These are phyloP conservation scores for Laticauda colubrina DNA, from an alignment of 2,113 vertebrate species.

Conservation along the genomic window DNA sequence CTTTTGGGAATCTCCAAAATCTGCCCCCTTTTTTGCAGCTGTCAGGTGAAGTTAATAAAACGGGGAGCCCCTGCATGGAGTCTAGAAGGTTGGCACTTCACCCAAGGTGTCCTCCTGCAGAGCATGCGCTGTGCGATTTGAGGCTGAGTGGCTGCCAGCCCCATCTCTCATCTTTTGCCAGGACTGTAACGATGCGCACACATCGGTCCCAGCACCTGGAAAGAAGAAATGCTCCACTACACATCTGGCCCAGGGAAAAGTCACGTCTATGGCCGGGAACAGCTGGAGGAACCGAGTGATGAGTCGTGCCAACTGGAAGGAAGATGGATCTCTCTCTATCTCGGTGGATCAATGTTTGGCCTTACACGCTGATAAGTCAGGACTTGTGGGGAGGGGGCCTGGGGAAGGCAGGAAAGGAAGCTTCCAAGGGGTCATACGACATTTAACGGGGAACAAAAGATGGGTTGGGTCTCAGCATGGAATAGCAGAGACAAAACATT, in stretches of 20 bases:
- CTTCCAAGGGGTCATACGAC: not conserved
- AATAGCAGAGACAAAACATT: not conserved
- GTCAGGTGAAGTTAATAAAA: not conserved
- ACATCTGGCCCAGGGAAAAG: conserved; percentile 11
- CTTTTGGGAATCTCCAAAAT: not conserved
- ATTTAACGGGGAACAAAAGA: not conserved
- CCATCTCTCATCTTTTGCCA: conserved; percentile 4
- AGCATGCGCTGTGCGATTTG: not conserved
- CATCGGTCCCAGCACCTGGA: conserved; percentile 13
- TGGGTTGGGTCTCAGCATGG: not conserved
- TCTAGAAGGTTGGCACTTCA: too few species aligned
- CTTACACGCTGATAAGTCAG: not conserved
- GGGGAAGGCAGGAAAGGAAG: not conserved
- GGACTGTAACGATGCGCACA: not conserved
- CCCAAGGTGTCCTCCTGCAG: not conserved
- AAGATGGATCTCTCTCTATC: conserved; percentile 1
- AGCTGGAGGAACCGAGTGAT: conserved; percentile 17
- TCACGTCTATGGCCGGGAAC: not conserved
- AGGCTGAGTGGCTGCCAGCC: not conserved
- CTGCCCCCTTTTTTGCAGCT: not conserved
- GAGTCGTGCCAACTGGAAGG: not conserved
- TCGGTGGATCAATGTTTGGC: not conserved
- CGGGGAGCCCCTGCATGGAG: not conserved
- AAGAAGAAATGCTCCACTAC: not conserved
- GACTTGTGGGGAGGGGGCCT: not conserved